Evolutionary conservation across 2,888 invertebrate species (phyloP).

Genomic region (Andricus quercusramuli): DNA sequence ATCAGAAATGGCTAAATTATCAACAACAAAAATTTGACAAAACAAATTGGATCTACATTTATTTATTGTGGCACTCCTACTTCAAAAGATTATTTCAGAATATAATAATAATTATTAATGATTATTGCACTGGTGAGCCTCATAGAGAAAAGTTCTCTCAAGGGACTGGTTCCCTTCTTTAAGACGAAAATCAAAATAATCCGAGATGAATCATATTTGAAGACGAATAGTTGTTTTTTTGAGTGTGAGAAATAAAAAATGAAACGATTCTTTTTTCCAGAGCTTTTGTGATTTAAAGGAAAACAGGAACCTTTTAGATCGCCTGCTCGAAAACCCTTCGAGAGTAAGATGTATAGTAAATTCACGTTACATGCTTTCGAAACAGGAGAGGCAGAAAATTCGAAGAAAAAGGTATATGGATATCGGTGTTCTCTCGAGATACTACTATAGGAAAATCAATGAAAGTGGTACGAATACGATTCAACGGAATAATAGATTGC

Average conservation of each 20-base stretch:
- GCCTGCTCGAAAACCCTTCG: neutral
- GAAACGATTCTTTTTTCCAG: neutral
- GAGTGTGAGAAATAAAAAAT: neutral
- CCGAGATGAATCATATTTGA: neutral
- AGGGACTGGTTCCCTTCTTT: too few relatives aligned
- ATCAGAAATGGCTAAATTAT: too few relatives aligned
- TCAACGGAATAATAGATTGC: neutral
- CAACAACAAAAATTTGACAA: too few relatives aligned
- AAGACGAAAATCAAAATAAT: too few relatives aligned
- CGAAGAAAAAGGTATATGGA: neutral
- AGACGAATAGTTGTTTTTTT: neutral
- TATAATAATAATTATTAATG: too few relatives aligned
- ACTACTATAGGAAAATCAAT: constrained; percentile 6
- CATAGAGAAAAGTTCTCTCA: too few relatives aligned
- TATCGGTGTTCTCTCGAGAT: neutral
- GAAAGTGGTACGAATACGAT: neutral
- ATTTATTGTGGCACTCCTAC: too few relatives aligned
- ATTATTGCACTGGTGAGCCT: too few relatives aligned
- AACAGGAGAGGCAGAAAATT: constrained; percentile 15
- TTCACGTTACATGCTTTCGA: constrained; percentile 13
- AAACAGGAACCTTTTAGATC: constrained; percentile 16
- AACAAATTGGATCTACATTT: too few relatives aligned
- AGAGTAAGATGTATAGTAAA: constrained; percentile 27
- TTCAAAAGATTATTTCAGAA: too few relatives aligned
- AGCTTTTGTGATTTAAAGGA: neutral